A percentile compares a stretch with the other conserved stretches of the same genome.
Conservation (phyloP, 2,888 invertebrate species). For the Drosophila nr. fundita region DNA sequence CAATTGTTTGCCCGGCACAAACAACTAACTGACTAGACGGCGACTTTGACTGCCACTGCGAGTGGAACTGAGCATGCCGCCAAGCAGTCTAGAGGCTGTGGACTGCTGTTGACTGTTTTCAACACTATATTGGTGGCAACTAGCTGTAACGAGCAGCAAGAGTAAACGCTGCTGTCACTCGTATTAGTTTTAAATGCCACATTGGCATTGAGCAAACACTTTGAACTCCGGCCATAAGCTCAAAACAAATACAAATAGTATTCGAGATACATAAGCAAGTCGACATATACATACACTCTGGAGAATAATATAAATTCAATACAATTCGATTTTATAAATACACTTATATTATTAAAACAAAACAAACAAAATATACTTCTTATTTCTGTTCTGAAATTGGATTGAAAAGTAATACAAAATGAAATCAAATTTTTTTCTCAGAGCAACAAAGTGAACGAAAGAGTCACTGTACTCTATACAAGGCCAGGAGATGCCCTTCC, state of each 20-base stretch:
- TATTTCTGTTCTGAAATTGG: background rate
- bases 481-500: slow-evolving; percentile 25
- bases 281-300: slow-evolving; percentile 26
- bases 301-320: background rate
- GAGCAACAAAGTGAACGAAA: background rate
- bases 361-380: background rate
- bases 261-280: background rate
- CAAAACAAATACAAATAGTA: slow-evolving; percentile 17
- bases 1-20: slow-evolving; percentile 66
- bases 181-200: slow-evolving; percentile 77
- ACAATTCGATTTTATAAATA: background rate
- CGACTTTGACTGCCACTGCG: slow-evolving; percentile 29
- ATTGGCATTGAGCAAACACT: slow-evolving; percentile 76
- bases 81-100: slow-evolving; percentile 40
- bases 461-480: background rate
- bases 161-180: slow-evolving; percentile 51
- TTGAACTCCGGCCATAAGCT: slow-evolving; percentile 41
- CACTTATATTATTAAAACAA: background rate
- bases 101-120: slow-evolving; percentile 54
- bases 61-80: slow-evolving; percentile 29
- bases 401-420: background rate
- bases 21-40: slow-evolving; percentile 41
- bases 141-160: slow-evolving; percentile 52
- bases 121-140: slow-evolving; percentile 76
- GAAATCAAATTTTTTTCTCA: background rate